Conservation (phyloP, 2,888 invertebrate species). For the Eupithecia pulchellata region DNA sequence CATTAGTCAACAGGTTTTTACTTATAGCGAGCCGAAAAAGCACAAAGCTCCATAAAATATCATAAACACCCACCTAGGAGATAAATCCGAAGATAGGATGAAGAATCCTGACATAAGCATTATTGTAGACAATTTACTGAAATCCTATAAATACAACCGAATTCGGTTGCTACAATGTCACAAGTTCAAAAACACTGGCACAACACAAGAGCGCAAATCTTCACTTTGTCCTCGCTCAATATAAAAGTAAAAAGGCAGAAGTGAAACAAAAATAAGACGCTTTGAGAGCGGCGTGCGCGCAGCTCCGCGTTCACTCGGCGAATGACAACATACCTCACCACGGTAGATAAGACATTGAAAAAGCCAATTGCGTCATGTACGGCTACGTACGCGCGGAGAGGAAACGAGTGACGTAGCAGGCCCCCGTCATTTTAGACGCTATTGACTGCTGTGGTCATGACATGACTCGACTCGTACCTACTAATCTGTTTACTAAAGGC, state of each 20-base stretch:
- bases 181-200: slow-evolving; percentile 79
- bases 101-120: slow-evolving; percentile 83
- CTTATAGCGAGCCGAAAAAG: slow-evolving; percentile 48
- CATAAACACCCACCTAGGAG: slow-evolving; percentile 76
- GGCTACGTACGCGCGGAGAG: slow-evolving; percentile 81
- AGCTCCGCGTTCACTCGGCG: slow-evolving; percentile 76
- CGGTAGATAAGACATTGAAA: slow-evolving; percentile 85
- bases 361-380: slow-evolving; percentile 85
- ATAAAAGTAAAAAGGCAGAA: slow-evolving; percentile 75
- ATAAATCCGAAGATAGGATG: slow-evolving; percentile 77
- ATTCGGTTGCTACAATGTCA: slow-evolving; percentile 68
- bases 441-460: slow-evolving; percentile 56
- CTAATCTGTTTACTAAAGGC: slow-evolving; percentile 60
- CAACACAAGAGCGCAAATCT: slow-evolving; percentile 75
- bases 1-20: slow-evolving; percentile 53
- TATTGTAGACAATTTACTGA: slow-evolving; percentile 53
- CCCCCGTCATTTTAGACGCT: slow-evolving; percentile 77
- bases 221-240: slow-evolving; percentile 79
- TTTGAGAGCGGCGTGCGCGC: slow-evolving; percentile 73
- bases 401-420: slow-evolving; percentile 81
- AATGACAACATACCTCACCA: slow-evolving; percentile 82
- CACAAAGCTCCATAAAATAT: slow-evolving; percentile 60
- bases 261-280: slow-evolving; percentile 74
- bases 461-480: slow-evolving; percentile 61
- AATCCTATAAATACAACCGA: slow-evolving; percentile 57